Base-by-base conservation (phyloP, 2,113 vertebrate genomes). In the Eptesicus fuscus region DNA sequence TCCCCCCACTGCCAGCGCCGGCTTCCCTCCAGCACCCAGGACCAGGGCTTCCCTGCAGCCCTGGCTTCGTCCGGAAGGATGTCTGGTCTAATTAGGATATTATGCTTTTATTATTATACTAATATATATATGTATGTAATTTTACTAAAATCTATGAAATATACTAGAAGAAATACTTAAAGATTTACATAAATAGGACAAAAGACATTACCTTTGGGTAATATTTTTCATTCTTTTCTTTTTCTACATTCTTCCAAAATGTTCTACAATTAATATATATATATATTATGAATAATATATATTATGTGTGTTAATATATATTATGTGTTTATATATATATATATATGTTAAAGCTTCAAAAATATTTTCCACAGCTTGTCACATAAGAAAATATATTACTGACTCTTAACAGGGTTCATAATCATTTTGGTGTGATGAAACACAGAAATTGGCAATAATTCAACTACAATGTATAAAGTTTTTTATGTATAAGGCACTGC, bases 401-500 rank as follows among this genome's bases (percentile, higher is more conserved):
- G 25, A 37, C 11, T 65, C 2, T 78, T 88, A 65, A 59, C 7
- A 90, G 69, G 40, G 40, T 82, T 79, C 35, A 44, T 93, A 65
- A 83, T 90, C 77, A 37, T 95, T 95, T 85, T 92, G 18, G 28
- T 59, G 0, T 91, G 53, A 83, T 93, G 37, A 86, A 95, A 74
- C 59, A 94, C 5, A 56, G 28, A 85, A 94, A 65, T 65, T 74
- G 63, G 18, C 47, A 96, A 86, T 96, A 91, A 83, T 91, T 95
- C 32, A 94, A 83, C 32, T 32, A 89, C 82, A 95, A 94, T 78
- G 23, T 93, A 93, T 94, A 67, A 73, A 85, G 32, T 63, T 90
- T 95, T 80, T 82, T 90, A 71, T 77, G 79, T 92, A 28, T 73
- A 86, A 93, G 35, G 18, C 32, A 63, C 16, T 73, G 35, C 37